Base-by-base conservation (phyloP, 2,888 invertebrate species). In the Ommatoiulus sabulosus region DNA sequence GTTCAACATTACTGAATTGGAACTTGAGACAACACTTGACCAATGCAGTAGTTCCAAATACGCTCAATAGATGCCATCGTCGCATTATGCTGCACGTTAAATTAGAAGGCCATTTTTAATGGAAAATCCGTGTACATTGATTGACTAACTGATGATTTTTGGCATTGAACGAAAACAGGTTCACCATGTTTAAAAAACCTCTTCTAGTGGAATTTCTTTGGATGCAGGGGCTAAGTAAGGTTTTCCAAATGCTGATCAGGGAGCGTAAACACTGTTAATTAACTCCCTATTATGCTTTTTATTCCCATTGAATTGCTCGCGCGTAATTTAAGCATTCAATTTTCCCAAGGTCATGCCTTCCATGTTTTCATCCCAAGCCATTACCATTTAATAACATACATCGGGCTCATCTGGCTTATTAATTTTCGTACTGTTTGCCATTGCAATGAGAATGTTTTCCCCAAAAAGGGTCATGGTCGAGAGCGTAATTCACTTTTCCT, bases 101-200 rank as follows among this genome's bases (percentile, higher is more conserved):
- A 63, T 20, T 63, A 7, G 1, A 20, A n/a, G 63, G 63, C 20
- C 63, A 63, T 20, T 20, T 63, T 0, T 63, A 20, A 20, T 63
- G 63, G 63, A 63, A 72, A 24, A 24, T 24, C 24, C 24, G 0
- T 8, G 72, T 24, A 24, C 72, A 72, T 24, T n/a, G 24, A 24
- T 72, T 72, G 72, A 72, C 72, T 72, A 72, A 72, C 72, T 72
- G 72, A 72, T 72, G 72, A 24, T 72, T 24, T 72, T 24, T 72
- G 72, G 24, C 72, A 72, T 72, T 72, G 72, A 72, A 24, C 72
- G 24, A 8, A 24, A 72, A 72, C 72, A 72, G 72, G 72, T 72
- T 72, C 10, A 24, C 5, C 1, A 6, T 20, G n/a, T 20, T n/a
- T 72, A 72, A 72, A 24, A 24, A 24, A 24, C 12, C n/a, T 63